Evolutionary conservation across 2,797 vertebrate genomes (phyloP), one percentile per base, ranked within the genome.

Genomic region (Eidolon dupreanum): DNA sequence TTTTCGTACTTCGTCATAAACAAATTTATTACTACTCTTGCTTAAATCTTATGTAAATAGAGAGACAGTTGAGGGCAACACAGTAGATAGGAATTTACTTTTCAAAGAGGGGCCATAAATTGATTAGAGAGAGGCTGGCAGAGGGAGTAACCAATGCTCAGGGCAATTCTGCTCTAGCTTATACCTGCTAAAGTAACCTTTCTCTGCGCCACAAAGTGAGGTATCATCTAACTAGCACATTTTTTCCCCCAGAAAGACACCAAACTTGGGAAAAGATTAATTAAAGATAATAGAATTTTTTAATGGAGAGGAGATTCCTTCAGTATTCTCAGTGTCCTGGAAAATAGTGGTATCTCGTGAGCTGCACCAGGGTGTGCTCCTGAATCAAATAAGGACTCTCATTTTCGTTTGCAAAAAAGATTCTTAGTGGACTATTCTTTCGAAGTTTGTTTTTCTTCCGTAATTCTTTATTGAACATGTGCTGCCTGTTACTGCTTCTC

Each of bases 211-310:
- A 24, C 13, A 46, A 43, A 61, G 17, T 46, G 36, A 17, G 26
- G 16, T 63, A 1, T 93, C 77, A 55, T 61, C 41, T 93, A 46
- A 75, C 10, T 38, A 20, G 49, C 71, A 65, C 8, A 17, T n/a
- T 68, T 51, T 8, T 4, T 28, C 17, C 12, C 8, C 15, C 11
- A 28, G 36, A 22, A 95, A 78, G 59, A 55, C 28, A 59, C 28
- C 49, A 55, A 38, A 31, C 24, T 51, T 88, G 41, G 43, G 12
- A 0, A 70, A 63, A 36, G 1, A 1, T 2, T 31, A 70, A 38
- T 61, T 66, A 71, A 83, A 74, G 84, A 75, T 41, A 43, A 28
- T 41, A 33, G 43, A 70, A 55, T 33, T 90, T 84, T 66, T 68
- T 28, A 59, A 36, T 70, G 55, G 38, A 85, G 90, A 74, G n/a